Evolutionary conservation across 35 echinoderm and acorn worm genomes (phyloP), one percentile per base, ranked within the genome.

Genomic region (Stichopus chloronotus): DNA sequence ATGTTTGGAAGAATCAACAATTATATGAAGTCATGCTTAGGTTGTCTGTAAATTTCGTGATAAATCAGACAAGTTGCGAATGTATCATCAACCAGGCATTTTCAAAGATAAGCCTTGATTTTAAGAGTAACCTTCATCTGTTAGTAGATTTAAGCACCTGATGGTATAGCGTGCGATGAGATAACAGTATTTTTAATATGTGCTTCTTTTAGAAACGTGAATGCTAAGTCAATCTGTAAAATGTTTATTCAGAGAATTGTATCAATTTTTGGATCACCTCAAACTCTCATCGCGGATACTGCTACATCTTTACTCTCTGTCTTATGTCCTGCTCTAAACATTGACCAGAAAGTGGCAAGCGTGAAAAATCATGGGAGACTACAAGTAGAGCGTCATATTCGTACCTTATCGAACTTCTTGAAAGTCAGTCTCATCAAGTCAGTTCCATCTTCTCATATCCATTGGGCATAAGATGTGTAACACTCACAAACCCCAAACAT

Each of bases 1-100:
- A 93, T 86, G 79, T 93, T 86, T 69, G 57, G 87, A 14, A 59
- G 92, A 24, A 93, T 93, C 19, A 93, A 72, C 55, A 93, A 93
- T 19, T 93, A 93, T 55, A 68, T 93, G 19, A 88, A 94, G 58
- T 56, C 86, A 10, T 94, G 92, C 68, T 23, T 94, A 11, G 30
- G 92, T 56, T 94, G 84, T 86, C 92, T 88, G 53, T 43, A 87
- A n/a, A 78, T 94, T 94, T 72, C 78, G 79, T 56, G 83, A 57
- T 22, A 94, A 94, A 79, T 65, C 92, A 56, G 92, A 94, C 74
- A 88, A 88, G 65, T 22, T 81, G 11, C 8, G 92, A 78, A 74
- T 78, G 17, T 88, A 60, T 78, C 84, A 94, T 57, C 55, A 71
- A 13, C 56, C 52, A 61, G 65, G 69, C 84, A 88, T 88, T 93